Evolutionary conservation across 2,113 vertebrate species (phyloP).

Genomic region (Daphoenositta chrysoptera): DNA sequence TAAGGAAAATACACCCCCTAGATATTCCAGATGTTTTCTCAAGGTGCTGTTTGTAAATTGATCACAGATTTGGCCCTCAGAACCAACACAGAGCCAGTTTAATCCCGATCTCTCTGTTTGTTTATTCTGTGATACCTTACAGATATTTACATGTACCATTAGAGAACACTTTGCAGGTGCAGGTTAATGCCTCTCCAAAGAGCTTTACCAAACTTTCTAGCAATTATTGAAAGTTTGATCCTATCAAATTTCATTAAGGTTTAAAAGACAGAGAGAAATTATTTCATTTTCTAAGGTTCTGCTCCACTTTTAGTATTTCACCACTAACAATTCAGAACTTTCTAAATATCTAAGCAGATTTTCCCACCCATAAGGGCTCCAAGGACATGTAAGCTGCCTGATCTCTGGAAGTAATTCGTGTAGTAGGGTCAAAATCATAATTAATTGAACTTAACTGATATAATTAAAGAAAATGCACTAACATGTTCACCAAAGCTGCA

Average conservation of each 20-base stretch:
- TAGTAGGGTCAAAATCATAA: background rate
- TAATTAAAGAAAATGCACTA: background rate
- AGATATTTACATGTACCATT: background rate
- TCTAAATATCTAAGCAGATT: background rate
- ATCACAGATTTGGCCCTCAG: background rate
- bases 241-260: background rate
- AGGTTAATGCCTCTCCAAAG: background rate
- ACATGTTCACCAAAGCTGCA: background rate
- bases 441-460: background rate
- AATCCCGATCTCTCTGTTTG: background rate
- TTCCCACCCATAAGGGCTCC: background rate
- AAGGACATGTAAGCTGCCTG: background rate
- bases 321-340: background rate
- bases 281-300: background rate
- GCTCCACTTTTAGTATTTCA: background rate
- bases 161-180: background rate
- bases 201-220: background rate
- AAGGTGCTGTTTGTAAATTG: rapidly evolving
- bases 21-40: background rate
- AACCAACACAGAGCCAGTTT: background rate
- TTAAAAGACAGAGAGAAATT: background rate
- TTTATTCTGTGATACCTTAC: background rate
- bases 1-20: background rate
- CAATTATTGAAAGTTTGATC: background rate
- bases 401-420: background rate